Evolutionary conservation across 2,113 vertebrate genomes (phyloP).

Genomic region (Diphyllodes magnificus): DNA sequence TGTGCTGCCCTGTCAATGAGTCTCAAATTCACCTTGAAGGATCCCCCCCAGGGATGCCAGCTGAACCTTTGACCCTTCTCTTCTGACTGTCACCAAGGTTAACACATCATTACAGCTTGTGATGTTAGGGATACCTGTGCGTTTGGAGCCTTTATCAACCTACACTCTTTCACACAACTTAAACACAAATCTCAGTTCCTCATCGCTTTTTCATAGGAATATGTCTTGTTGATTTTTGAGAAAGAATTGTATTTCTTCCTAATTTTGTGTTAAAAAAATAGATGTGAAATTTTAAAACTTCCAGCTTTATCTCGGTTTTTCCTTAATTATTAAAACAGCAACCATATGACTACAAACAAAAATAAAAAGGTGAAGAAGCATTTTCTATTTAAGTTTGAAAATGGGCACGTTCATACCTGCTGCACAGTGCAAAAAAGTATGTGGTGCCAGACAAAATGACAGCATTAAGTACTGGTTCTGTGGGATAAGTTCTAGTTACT

Average conservation of each 20-base stretch:
- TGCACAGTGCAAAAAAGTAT: background rate
- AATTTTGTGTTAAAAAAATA: background rate
- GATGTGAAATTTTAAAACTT: background rate
- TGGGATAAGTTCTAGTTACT: background rate
- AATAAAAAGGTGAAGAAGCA: background rate
- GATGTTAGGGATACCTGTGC: background rate
- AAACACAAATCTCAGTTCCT: background rate
- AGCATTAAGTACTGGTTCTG: background rate
- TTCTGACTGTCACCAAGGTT: constrained; percentile 31
- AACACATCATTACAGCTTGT: constrained; percentile 7
- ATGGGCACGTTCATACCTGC: background rate
- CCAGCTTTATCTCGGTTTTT: background rate
- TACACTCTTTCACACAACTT: background rate
- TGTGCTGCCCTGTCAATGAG: background rate
- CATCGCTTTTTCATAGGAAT: background rate
- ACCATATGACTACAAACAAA: background rate
- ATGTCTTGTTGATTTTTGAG: background rate
- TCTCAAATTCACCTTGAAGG: constrained; percentile 24
- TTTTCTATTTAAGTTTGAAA: background rate
- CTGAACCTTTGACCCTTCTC: constrained; percentile 21
- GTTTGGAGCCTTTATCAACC: background rate
- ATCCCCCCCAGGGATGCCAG: background rate
- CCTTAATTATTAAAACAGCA: background rate
- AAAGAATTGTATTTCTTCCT: background rate
- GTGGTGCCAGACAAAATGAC: background rate